phyloP scores from a whole-genome alignment of 1,140 invertebrate genomes.

The Penaeus chinensis region DNA sequence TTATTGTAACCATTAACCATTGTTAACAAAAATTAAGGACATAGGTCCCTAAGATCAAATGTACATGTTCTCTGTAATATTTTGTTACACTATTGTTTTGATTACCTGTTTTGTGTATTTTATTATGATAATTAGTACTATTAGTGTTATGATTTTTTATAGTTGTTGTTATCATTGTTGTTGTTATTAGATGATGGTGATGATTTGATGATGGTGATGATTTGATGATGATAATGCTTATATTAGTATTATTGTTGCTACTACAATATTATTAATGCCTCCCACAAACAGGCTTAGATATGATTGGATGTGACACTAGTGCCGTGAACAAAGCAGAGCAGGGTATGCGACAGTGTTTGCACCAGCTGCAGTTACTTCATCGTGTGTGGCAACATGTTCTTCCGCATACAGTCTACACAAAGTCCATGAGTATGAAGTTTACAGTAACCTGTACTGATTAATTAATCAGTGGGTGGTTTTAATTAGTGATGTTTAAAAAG shows the following conservation, averaged over 20 bases:
- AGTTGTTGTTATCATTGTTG: too few relatives aligned
- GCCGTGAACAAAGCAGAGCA: constrained; percentile 73
- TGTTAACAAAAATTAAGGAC: too few relatives aligned
- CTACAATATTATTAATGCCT: not conserved
- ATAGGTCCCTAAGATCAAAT: too few relatives aligned
- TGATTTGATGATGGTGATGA: too few relatives aligned
- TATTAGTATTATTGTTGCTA: not conserved
- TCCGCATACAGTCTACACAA: constrained; percentile 77
- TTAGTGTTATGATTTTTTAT: too few relatives aligned
- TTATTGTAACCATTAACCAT: too few relatives aligned
- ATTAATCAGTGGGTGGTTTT: not conserved
- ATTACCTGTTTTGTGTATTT: too few relatives aligned
- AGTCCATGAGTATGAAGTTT: constrained; percentile 70
- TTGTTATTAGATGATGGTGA: too few relatives aligned
- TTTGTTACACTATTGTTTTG: too few relatives aligned
- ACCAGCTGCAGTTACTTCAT: constrained; percentile 85
- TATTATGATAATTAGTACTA: too few relatives aligned
- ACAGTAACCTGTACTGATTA: not conserved
- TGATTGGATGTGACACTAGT: constrained; percentile 41
- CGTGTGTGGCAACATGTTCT: constrained; percentile 86
- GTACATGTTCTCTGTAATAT: too few relatives aligned
- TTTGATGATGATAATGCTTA: too few relatives aligned
- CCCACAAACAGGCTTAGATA: constrained; percentile 30
- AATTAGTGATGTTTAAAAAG: not conserved
- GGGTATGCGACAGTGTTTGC: constrained; percentile 82